phyloP scores from a whole-genome alignment of 2,888 invertebrate genomes.

The Boloria euphrosyne region DNA sequence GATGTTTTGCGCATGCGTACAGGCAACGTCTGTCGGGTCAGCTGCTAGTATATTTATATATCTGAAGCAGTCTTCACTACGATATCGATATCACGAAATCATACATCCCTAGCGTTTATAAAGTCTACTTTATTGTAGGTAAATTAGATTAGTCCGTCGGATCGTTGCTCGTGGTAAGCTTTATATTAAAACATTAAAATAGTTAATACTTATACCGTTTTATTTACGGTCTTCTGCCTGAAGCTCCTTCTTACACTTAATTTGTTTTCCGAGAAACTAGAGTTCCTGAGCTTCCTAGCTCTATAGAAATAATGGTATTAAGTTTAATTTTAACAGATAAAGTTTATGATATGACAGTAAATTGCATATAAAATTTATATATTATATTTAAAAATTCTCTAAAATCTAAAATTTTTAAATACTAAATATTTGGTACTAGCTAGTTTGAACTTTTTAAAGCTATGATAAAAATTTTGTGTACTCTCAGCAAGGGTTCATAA shows the following conservation, averaged over 20 bases:
- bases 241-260: constrained; percentile 21
- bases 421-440: too few species aligned
- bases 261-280: constrained; percentile 19
- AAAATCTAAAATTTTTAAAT: too few species aligned
- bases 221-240: constrained; percentile 15
- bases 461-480: too few species aligned
- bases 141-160: constrained; percentile 62
- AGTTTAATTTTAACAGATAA: too few species aligned
- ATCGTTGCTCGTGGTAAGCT: constrained; percentile 47
- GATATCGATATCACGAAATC: constrained; percentile 21
- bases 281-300: neutral
- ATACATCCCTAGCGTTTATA: constrained; percentile 40
- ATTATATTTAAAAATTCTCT: too few species aligned
- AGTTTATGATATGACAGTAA: too few species aligned
- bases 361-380: too few species aligned
- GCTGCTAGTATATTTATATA: neutral
- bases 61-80: neutral
- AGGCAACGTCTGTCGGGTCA: too few species aligned
- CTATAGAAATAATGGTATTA: neutral
- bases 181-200: constrained; percentile 49
- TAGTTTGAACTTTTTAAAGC: too few species aligned
- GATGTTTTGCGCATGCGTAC: too few species aligned
- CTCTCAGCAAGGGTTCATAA: too few species aligned
- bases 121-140: constrained; percentile 56
- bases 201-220: constrained; percentile 15